Base-by-base conservation (phyloP, 2,888 invertebrate species). In the Peribatodes rhomboidaria region DNA sequence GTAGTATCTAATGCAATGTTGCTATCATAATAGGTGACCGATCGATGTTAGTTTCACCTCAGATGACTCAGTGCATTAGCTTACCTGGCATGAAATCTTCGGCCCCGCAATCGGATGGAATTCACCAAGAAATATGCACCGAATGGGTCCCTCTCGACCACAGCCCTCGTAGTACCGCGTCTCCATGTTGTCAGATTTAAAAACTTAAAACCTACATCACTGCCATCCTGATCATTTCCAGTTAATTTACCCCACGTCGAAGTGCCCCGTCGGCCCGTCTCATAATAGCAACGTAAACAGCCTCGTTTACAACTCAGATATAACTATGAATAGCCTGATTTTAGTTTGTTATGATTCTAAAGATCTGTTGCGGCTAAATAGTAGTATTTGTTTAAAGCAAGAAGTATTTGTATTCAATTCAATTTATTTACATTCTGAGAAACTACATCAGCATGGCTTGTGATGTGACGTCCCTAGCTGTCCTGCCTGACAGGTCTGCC, bases 51-150 rank as follows among this genome's bases (percentile, higher is more conserved):
- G 54, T 41, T 27, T 27, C 46, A 61, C 60, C 53, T 44, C 46
- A 49, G 13, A 47, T 69, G 71, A 72, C 18, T 70, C 71, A 47
- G 71, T 72, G 16, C 10, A 62, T 18, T 46, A 33, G 16, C 83
- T 82, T 81, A 97, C 97, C 94, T 97, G 97, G 80, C 97, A 97
- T 55, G 96, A 95, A 80, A 97, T 97, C 91, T 97, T 97, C 6
- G 97, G 97, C 2, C 97, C 97, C 11, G 96, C 97, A 9, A 96
- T 95, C 1, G 96, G 95, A 83, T 96, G 96, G 78, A 96, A 96
- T 79, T 96, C 95, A 64, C 97, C 96, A 39, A 97, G 94, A 83
- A 97, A 97, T 85, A 97, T 97, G 78, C 97, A 97, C 57, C 96
- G 94, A 70, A 97, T 97, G 8, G 96, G 95, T 6, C 97, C 96